These are phyloP conservation scores for Rhagophthalmus giganteus DNA, from an alignment of 2,888 invertebrate genomes.

Conservation along the genomic window DNA sequence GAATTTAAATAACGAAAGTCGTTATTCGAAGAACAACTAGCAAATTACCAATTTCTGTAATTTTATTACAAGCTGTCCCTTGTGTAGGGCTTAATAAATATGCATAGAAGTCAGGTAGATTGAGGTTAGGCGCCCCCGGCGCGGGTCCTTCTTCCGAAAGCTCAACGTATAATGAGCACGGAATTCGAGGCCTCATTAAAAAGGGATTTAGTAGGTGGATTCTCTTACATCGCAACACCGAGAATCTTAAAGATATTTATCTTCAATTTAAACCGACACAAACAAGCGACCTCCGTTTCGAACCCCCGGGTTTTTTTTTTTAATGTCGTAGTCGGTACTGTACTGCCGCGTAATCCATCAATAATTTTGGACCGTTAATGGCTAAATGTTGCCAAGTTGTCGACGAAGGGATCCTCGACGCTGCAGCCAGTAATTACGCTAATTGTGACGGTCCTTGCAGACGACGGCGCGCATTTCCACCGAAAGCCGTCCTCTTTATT, in stretches of 20 bases:
- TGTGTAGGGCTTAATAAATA: constrained; percentile 32
- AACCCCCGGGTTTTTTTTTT: too few relatives aligned
- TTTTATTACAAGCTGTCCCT: constrained; percentile 31
- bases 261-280: constrained; percentile 16
- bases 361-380: constrained; percentile 17
- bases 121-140: constrained; percentile 31
- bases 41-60: constrained; percentile 33
- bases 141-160: constrained; percentile 29
- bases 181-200: constrained; percentile 35
- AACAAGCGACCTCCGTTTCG: constrained; percentile 2
- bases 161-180: constrained; percentile 32
- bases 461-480: constrained; percentile 7
- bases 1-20: constrained; percentile 29
- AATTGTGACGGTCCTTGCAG: constrained; percentile 17
- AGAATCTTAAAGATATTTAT: constrained; percentile 25
- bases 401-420: constrained; percentile 14
- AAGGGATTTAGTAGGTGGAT: constrained; percentile 34
- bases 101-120: constrained; percentile 31
- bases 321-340: constrained; percentile 3
- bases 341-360: constrained; percentile 19
- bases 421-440: constrained; percentile 19
- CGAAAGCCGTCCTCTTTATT: neutral
- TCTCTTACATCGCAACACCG: constrained; percentile 19
- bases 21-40: constrained; percentile 28
- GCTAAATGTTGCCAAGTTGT: constrained; percentile 13